Percentiles rank a stretch among this genome's conserved stretches.
Evolutionary conservation across 2,888 invertebrate species (phyloP).

Genomic region (Catocala sponsa): DNA sequence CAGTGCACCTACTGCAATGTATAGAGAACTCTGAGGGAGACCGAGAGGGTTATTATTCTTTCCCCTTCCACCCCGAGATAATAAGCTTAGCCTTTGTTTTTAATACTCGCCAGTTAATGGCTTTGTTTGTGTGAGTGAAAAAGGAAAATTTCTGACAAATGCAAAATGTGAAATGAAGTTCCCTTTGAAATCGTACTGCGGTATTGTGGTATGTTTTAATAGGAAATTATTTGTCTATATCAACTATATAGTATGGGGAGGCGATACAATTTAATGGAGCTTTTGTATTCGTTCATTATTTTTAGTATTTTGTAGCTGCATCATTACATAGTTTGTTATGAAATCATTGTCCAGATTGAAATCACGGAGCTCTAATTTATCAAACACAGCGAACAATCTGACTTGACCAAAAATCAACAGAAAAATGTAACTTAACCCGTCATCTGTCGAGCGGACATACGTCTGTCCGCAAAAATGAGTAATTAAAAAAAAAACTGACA

Average conservation of each 20-base stretch:
- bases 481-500: too few species aligned
- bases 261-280: too few species aligned
- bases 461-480: too few species aligned
- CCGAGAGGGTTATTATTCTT: slow-evolving; percentile 42
- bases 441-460: too few species aligned
- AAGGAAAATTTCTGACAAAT: slow-evolving; percentile 31
- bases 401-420: too few species aligned
- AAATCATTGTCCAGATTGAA: too few species aligned
- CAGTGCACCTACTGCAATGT: slow-evolving; percentile 24
- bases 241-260: background rate
- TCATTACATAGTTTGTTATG: too few species aligned
- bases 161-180: slow-evolving; percentile 32
- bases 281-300: too few species aligned
- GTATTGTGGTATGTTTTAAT: slow-evolving; percentile 18
- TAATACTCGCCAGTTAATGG: slow-evolving; percentile 47
- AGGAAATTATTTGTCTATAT: slow-evolving; percentile 10
- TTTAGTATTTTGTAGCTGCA: too few species aligned
- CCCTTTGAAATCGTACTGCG: slow-evolving; percentile 25
- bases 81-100: slow-evolving; percentile 56
- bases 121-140: slow-evolving; percentile 40
- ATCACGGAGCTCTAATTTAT: too few species aligned
- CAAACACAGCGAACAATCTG: too few species aligned
- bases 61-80: slow-evolving; percentile 38
- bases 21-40: slow-evolving; percentile 26
- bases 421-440: too few species aligned